These are phyloP conservation scores for Ptychobarbus kaznakovi DNA, from an alignment of 2,797 vertebrate species.

Conservation along the genomic window DNA sequence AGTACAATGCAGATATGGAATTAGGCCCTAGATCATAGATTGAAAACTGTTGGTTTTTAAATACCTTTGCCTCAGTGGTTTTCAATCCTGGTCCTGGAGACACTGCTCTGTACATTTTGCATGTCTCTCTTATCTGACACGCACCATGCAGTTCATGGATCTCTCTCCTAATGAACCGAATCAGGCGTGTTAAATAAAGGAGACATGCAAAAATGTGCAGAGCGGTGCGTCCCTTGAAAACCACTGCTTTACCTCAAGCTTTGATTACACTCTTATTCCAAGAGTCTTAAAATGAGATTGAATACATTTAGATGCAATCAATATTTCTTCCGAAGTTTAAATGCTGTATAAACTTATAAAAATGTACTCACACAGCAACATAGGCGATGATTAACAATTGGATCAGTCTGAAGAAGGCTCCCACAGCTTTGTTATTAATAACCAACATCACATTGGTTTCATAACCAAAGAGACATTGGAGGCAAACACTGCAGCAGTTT, in stretches of 20 bases:
- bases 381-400: constrained; percentile 46
- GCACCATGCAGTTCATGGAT: too few relatives aligned
- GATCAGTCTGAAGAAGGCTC: constrained; percentile 44
- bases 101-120: too few relatives aligned
- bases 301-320: not conserved
- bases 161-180: too few relatives aligned
- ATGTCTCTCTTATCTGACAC: too few relatives aligned
- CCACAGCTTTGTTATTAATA: constrained; percentile 44
- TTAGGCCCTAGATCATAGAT: not conserved
- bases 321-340: not conserved
- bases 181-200: too few relatives aligned
- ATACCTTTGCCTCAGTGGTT: not conserved
- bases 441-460: constrained; percentile 31
- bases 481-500: not conserved
- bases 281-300: not conserved
- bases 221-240: too few relatives aligned
- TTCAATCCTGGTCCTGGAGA: too few relatives aligned
- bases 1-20: not conserved
- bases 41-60: not conserved
- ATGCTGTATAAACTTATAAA: not conserved
- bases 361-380: constrained; percentile 50
- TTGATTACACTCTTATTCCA: not conserved
- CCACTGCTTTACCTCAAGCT: not conserved
- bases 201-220: too few relatives aligned
- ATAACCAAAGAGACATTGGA: constrained; percentile 45